These are phyloP conservation scores for Papilio machaon DNA, from an alignment of 1,140 invertebrate genomes.

Conservation along the genomic window DNA sequence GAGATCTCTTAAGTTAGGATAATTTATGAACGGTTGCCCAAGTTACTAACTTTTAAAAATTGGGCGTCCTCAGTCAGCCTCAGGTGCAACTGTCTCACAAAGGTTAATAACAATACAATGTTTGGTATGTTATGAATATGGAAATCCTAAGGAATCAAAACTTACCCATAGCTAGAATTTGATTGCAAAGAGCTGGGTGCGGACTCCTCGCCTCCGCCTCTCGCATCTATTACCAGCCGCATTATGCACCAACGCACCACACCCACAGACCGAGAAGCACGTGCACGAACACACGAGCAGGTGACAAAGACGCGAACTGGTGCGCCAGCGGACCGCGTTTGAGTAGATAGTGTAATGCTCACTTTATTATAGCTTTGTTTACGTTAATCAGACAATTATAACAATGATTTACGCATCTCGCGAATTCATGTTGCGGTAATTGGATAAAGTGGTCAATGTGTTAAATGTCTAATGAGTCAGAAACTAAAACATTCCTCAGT, in stretches of 20 bases:
- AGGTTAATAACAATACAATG: not conserved
- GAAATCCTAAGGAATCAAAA: not conserved
- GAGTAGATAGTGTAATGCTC: slow-evolving; percentile 4
- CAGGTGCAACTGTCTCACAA: not conserved
- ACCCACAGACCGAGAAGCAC: not conserved
- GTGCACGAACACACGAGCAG: not conserved
- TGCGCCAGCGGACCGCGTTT: slow-evolving; percentile 14
- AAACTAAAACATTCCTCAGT: not conserved
- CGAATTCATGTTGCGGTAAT: slow-evolving; percentile 13
- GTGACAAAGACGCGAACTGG: not conserved
- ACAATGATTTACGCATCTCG: slow-evolving; percentile 1
- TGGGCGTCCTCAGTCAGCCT: no score
- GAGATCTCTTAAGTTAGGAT: no score
- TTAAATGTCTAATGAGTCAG: not conserved
- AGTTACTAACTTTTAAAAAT: no score
- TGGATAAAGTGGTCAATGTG: not conserved
- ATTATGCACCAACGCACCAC: slow-evolving; percentile 41
- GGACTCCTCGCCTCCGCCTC: slow-evolving; percentile 54
- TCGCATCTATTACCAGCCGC: slow-evolving; percentile 47
- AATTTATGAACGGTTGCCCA: no score
- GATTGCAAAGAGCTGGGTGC: slow-evolving; percentile 62
- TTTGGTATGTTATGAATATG: not conserved
- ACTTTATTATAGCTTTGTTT: slow-evolving; percentile 34
- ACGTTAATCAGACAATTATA: slow-evolving; percentile 21
- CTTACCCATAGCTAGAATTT: slow-evolving; percentile 66